Evolutionary conservation across 2,113 vertebrate species (phyloP), one percentile per base, ranked within the genome.

Genomic region (Symphodus melops): DNA sequence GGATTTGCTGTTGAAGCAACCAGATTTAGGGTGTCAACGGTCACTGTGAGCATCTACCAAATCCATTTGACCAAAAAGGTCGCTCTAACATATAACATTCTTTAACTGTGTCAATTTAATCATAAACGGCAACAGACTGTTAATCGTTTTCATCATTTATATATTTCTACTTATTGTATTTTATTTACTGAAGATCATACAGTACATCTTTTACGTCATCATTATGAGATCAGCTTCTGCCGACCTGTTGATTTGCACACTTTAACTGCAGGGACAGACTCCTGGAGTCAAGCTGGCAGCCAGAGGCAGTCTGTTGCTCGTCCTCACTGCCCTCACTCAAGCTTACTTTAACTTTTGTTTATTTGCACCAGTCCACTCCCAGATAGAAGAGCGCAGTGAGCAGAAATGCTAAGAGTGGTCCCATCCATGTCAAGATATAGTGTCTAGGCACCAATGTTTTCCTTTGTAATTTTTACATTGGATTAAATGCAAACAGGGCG

Each of bases 401-500:
- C 11, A 64, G 9, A 75, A 58, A 63, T 36, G 2, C 46, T 19
- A 17, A 13, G 46, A 17, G 5, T 48, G 46, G 6, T 1, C 46
- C 46, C 46, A 19, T 19, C 46, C 14, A 16, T 17, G 46, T 6
- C 17, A 48, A 48, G 2, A 17, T 16, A 17, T 8, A 48, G 46
- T 48, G 14, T 48, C 5, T 48, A 17, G 14, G 6, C 46, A 23
- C 28, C n/a, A 21, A 4, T 13, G 44, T 54, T 4, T 25, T 21
- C 28, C 14, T 19, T 46, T 39, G 5, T 66, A 12, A 49, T 66
- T 54, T 39, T 46, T 21, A 8, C 33, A 12, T 44, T 66, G 44
- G 9, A 83, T 23, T 68, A 19, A 71, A 82, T 71, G 39, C 39
- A 83, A 56, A 68, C 44, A 6, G 62, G 11, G 8, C 39, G 39